Base-by-base conservation (phyloP, 1,140 invertebrate species). In the Lordiphosa collinella region DNA sequence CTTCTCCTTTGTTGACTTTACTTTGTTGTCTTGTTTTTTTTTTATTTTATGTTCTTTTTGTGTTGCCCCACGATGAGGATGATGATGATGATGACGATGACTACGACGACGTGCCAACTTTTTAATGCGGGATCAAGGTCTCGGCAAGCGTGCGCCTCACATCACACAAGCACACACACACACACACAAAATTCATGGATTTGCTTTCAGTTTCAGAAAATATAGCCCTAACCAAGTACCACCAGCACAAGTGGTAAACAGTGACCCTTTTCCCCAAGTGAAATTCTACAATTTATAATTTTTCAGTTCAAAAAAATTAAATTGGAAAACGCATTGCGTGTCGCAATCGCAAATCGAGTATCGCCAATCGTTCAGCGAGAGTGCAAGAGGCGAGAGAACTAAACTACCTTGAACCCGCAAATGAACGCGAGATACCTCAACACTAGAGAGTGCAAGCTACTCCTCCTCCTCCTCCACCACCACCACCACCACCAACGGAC, bases 41-140 rank as follows among this genome's bases (percentile, higher is more conserved):
- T 70, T 44, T 57, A 63, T 63, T 52, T 25, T 6, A 25, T 25
- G 22, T 25, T 18, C 18, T 18, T 18, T 18, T 18, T 18, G 18
- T 18, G 18, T 18, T 2, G 22, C 22, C 22, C 6, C 22, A 25
- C 25, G 11, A 32, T 25, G 44, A 34, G 8, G 44, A 29, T 12
- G 43, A 35, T 40, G 59, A 22, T 25, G 22, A 32, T 25, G 44
- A 34, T 12, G 44, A 29, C 11, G 44, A 35, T 40, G 60, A 25
- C 22, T 5, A 64, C 41, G 62, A 71, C 74, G 58, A 69, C 74
- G 68, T 79, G 74, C 74, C 74, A 78, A 73, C 63, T 69, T 79
- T 79, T 84, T 84, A 84, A 84, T 84, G 78, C 78, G 78, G 78
- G 78, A 84, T 84, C 78, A 84, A 84, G 78, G 78, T 84, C 78